Percentiles rank a stretch among this genome's conserved stretches.
phyloP scores from a whole-genome alignment of 2,888 invertebrate genomes.

The Linhomoeus sp. region DNA sequence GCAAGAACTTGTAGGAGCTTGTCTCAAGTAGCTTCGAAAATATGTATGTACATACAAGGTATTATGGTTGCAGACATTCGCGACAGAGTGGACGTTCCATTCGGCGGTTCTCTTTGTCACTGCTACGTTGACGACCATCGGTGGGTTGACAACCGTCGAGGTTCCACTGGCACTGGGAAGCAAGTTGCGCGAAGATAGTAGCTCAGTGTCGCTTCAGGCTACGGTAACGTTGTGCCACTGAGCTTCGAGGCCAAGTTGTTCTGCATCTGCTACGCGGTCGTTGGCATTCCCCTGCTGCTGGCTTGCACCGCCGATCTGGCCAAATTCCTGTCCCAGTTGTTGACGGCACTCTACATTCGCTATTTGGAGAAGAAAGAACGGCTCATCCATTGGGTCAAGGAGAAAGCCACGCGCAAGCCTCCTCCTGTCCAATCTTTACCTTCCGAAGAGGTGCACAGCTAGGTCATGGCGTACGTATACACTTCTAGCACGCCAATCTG shows the following conservation, averaged over 20 bases:
- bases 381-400: neutral
- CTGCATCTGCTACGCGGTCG: neutral
- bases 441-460: too few species aligned
- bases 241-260: neutral
- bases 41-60: too few species aligned
- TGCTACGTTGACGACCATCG: slow-evolving; percentile 1
- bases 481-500: too few species aligned
- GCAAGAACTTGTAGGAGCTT: too few species aligned
- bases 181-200: neutral
- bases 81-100: neutral
- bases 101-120: neutral
- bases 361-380: neutral
- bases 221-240: slow-evolving; percentile 1
- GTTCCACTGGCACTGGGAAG: neutral
- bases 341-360: neutral
- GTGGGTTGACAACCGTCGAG: neutral
- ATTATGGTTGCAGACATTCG: too few species aligned
- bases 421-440: too few species aligned
- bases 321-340: slow-evolving; percentile 1
- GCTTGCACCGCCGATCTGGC: slow-evolving; percentile 3
- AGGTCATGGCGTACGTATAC: too few species aligned
- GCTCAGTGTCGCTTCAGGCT: too few species aligned
- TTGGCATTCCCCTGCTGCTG: slow-evolving; percentile 4
- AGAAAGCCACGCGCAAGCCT: too few species aligned
- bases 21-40: too few species aligned